Evolutionary conservation across 2,113 vertebrate genomes (phyloP).

Genomic region (Acrocephalus kingi): DNA sequence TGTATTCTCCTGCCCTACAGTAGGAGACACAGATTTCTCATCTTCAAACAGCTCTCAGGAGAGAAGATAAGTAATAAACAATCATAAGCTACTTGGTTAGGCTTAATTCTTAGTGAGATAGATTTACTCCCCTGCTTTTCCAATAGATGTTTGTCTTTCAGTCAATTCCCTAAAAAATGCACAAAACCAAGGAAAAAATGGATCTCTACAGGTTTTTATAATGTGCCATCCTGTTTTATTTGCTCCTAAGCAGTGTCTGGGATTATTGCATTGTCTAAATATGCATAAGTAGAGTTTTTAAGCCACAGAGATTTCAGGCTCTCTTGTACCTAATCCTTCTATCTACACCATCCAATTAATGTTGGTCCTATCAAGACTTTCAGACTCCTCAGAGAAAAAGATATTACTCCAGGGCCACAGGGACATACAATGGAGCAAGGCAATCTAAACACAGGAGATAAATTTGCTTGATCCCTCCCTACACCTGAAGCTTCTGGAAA

Average conservation of each 20-base stretch:
- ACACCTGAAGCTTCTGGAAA: background rate
- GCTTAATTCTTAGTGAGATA: background rate
- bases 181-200: background rate
- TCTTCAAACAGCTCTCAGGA: background rate
- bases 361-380: background rate
- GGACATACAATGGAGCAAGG: background rate
- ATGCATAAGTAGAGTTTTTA: background rate
- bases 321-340: background rate
- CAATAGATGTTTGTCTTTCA: background rate
- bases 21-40: background rate
- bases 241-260: background rate
- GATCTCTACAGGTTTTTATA: background rate
- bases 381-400: background rate
- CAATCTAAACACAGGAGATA: background rate
- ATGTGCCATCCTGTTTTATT: background rate
- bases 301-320: background rate
- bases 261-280: conserved; percentile 12
- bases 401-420: background rate
- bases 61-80: background rate
- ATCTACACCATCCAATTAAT: background rate
- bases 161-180: background rate
- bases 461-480: background rate
- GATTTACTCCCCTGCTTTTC: background rate
- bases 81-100: background rate
- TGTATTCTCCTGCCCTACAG: background rate